Evolutionary conservation across 2,888 invertebrate genomes (phyloP).

Genomic region (Aleiodes alternator): DNA sequence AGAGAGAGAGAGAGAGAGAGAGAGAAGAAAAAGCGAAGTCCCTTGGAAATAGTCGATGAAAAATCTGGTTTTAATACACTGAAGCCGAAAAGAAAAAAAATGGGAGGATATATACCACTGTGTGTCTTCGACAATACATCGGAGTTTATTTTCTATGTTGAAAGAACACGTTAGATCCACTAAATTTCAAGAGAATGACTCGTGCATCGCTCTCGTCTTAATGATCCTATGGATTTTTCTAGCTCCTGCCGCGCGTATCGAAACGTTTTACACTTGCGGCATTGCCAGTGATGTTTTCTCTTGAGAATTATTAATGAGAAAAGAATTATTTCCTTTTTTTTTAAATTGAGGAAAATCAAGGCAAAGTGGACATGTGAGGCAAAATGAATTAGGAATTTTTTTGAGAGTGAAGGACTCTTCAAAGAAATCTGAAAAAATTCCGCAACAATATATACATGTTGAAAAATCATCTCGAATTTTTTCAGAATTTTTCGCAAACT

Average conservation of each 20-base stretch:
- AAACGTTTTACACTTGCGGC: slow-evolving; percentile 50
- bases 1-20: slow-evolving; percentile 36
- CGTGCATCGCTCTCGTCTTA: slow-evolving; percentile 44
- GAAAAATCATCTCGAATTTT: no score
- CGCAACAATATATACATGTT: no score
- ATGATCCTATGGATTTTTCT: slow-evolving; percentile 54
- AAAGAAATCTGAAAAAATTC: no score
- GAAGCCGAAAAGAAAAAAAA: background rate
- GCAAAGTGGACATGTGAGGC: no score
- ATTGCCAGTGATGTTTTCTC: slow-evolving; percentile 20
- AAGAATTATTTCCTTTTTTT: slow-evolving; percentile 14
- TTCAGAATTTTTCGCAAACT: no score
- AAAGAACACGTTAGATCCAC: slow-evolving; percentile 45
- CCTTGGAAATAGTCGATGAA: slow-evolving; percentile 16
- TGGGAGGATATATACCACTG: slow-evolving; percentile 29
- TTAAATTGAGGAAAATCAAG: background rate
- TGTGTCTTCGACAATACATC: slow-evolving; percentile 9
- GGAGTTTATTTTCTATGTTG: slow-evolving; percentile 16
- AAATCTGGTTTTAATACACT: slow-evolving; percentile 23
- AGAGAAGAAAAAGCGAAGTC: slow-evolving; percentile 26
- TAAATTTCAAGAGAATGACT: slow-evolving; percentile 48
- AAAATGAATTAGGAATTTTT: no score
- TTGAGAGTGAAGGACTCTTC: no score
- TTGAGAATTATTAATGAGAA: background rate
- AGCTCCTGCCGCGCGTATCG: slow-evolving; percentile 59